phyloP scores from a whole-genome alignment of 2,888 invertebrate genomes.

The Melanostoma mellinum region DNA sequence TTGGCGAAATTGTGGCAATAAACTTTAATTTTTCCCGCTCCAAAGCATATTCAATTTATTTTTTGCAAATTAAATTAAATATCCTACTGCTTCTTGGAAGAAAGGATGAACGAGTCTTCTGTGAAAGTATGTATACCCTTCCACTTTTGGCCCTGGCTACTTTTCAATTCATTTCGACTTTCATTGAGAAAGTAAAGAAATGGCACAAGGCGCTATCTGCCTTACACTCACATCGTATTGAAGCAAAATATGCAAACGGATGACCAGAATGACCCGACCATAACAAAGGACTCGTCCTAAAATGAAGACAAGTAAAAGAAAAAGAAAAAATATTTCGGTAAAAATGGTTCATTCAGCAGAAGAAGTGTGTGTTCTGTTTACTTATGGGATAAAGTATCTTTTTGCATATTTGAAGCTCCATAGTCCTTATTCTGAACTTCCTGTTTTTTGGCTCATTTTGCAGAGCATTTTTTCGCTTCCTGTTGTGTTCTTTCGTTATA shows the following conservation, averaged over 20 bases:
- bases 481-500: neutral
- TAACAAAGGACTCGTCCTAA: conserved; percentile 50
- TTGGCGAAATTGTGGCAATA: conserved; percentile 46
- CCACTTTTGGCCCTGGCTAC: neutral
- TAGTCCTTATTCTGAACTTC: conserved; percentile 13
- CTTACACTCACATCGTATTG: neutral
- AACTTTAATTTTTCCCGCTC: conserved; percentile 36
- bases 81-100: neutral
- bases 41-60: conserved; percentile 59
- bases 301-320: conserved; percentile 21
- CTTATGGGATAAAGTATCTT: conserved; percentile 38
- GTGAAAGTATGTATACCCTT: neutral
- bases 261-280: conserved; percentile 24
- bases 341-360: conserved; percentile 53
- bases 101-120: neutral
- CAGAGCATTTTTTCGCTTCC: conserved; percentile 42
- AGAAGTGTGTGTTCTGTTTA: conserved; percentile 47
- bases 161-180: conserved; percentile 26
- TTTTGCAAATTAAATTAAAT: conserved; percentile 65
- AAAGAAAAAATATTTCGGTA: conserved; percentile 16
- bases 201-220: neutral
- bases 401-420: conserved; percentile 42
- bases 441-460: conserved; percentile 12
- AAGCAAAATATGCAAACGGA: conserved; percentile 11
- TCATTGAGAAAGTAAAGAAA: neutral